Percentiles rank a stretch among this genome's conserved stretches.
These are phyloP conservation scores for Patella caerulea DNA, from an alignment of 2,888 invertebrate genomes.

Conservation along the genomic window DNA sequence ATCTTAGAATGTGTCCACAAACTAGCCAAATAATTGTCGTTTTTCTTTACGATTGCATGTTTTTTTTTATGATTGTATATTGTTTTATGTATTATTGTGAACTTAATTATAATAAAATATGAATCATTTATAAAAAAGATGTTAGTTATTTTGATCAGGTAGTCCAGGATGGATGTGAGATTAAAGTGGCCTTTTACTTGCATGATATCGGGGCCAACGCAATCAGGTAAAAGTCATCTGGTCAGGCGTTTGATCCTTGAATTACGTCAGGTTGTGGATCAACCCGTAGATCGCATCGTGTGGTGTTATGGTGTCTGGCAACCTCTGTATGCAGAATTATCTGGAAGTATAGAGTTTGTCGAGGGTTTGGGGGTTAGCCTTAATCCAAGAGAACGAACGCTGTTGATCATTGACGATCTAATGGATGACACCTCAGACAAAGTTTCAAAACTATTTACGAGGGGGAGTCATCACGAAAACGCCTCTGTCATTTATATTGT, in stretches of 20 bases:
- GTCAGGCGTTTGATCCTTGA: neutral
- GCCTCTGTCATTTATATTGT: slow-evolving; percentile 8
- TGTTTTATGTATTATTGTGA: too few relatives aligned
- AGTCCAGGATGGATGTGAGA: neutral
- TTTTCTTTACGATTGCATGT: too few relatives aligned
- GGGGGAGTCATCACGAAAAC: slow-evolving; percentile 17
- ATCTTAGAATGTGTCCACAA: too few relatives aligned
- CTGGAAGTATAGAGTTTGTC: neutral
- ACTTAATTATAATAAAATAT: too few relatives aligned
- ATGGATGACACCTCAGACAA: slow-evolving; percentile 14
- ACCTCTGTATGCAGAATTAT: neutral
- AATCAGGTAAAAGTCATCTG: neutral
- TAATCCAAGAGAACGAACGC: neutral
- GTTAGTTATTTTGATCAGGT: too few relatives aligned
- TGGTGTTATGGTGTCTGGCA: slow-evolving; percentile 21
- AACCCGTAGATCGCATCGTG: neutral
- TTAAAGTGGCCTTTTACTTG: neutral
- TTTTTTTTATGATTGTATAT: too few relatives aligned
- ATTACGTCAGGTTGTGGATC: neutral
- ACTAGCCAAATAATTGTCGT: too few relatives aligned
- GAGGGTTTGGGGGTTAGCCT: slow-evolving; percentile 15
- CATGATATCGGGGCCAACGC: neutral
- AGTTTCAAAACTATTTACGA: slow-evolving; percentile 20
- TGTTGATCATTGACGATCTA: slow-evolving; percentile 17
- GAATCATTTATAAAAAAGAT: too few relatives aligned